Conservation (phyloP, 2,888 invertebrate genomes). For the Melitaea athalia region DNA sequence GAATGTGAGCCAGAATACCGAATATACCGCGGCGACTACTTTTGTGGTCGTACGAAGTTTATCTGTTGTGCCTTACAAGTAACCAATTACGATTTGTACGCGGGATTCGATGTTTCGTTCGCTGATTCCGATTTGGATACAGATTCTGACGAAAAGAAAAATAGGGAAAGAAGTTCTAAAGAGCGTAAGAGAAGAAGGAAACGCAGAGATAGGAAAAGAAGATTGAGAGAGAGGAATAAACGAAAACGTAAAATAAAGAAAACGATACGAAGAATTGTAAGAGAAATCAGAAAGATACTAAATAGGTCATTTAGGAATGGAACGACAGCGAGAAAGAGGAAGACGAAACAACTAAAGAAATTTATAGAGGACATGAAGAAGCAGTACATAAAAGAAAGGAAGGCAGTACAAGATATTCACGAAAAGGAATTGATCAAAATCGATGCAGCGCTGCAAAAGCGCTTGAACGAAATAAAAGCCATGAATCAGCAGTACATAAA, state of each 20-base stretch:
- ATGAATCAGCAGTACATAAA: conserved; percentile 56
- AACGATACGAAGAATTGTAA: conserved; percentile 57
- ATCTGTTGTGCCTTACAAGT: conserved; percentile 64
- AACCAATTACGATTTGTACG: conserved; percentile 67
- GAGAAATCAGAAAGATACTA: conserved; percentile 60
- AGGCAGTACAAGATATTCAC: conserved; percentile 60
- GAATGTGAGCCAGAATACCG: conserved; percentile 70
- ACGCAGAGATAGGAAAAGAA: conserved; percentile 44
- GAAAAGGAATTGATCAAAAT: conserved; percentile 55
- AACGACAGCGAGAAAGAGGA: conserved; percentile 55
- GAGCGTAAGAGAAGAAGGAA: conserved; percentile 43
- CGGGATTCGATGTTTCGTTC: conserved; percentile 67
- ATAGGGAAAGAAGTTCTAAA: conserved; percentile 43
- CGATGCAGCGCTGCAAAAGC: conserved; percentile 50
- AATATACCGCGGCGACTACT: conserved; percentile 66
- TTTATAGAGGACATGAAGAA: conserved; percentile 63
- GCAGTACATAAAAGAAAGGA: conserved; percentile 61
- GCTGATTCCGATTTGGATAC: conserved; percentile 55
- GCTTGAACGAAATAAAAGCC: conserved; percentile 50
- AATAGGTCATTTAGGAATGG: conserved; percentile 59
- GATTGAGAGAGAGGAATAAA: conserved; percentile 47
- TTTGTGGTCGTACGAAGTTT: conserved; percentile 65
- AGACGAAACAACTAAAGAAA: conserved; percentile 64
- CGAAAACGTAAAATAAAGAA: conserved; percentile 61
- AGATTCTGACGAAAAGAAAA: conserved; percentile 55